phyloP scores from a whole-genome alignment of 2,797 vertebrate species.

The Pseudochirops corinnae region DNA sequence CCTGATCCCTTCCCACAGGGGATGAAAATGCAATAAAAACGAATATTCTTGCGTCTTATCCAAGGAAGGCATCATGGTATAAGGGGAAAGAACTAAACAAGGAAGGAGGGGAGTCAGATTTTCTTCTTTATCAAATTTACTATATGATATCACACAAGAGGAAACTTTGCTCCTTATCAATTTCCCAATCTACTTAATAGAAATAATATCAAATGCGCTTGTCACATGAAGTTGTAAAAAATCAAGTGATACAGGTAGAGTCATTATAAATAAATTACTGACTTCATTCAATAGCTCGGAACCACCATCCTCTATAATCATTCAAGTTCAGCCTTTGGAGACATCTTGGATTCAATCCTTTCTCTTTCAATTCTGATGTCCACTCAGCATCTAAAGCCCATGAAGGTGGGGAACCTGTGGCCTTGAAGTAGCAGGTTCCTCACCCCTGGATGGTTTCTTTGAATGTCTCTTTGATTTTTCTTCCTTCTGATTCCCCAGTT shows the following conservation, averaged over 20 bases:
- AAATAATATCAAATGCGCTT: not conserved
- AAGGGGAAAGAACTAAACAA: not conserved
- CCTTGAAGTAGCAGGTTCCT: too few species aligned
- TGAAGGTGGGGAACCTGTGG: too few species aligned
- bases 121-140: not conserved
- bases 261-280: not conserved
- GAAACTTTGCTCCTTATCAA: not conserved
- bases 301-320: not conserved
- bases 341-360: not conserved
- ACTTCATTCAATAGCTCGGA: not conserved
- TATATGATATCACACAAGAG: not conserved
- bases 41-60: not conserved
- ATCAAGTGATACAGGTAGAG: not conserved
- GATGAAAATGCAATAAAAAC: slow-evolving; percentile 32
- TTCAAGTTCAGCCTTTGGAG: not conserved
- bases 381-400: not conserved
- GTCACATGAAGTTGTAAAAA: not conserved
- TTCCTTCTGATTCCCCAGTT: not conserved
- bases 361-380: not conserved
- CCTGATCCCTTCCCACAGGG: slow-evolving; percentile 1
- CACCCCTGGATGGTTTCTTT: not conserved
- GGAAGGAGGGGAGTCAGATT: not conserved
- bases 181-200: not conserved
- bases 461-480: not conserved
- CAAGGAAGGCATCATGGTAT: not conserved